phyloP scores from a whole-genome alignment of 2,113 vertebrate species.

The Ammodramus savannarum region DNA sequence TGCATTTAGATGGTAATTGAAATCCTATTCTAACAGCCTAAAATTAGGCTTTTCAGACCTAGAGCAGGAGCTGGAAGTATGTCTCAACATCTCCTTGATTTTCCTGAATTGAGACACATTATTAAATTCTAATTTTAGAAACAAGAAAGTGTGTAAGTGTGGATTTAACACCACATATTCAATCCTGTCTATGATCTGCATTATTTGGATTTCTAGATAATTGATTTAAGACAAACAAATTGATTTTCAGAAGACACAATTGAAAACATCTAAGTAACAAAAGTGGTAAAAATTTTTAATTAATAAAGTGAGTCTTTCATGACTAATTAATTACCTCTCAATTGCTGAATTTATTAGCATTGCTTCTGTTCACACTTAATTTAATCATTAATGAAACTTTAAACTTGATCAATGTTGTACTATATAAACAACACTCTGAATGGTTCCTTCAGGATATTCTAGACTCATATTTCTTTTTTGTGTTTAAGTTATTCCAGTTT shows the following conservation, averaged over 20 bases:
- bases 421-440: not conserved
- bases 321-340: not conserved
- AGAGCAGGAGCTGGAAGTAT: not conserved
- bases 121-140: constrained; percentile 8
- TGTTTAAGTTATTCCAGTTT: not conserved
- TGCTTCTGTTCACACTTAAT: not conserved
- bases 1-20: not conserved
- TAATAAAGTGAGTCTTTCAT: not conserved
- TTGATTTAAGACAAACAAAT: not conserved
- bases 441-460: not conserved
- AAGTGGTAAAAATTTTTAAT: not conserved
- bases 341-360: not conserved
- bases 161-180: not conserved
- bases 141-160: not conserved
- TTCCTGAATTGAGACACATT: not conserved
- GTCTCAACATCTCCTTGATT: not conserved
- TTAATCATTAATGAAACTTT: not conserved
- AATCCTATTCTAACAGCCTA: not conserved
- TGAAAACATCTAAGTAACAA: not conserved
- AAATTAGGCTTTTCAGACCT: not conserved
- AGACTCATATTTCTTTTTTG: not conserved
- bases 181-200: not conserved
- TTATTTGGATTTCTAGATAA: not conserved
- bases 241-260: not conserved
- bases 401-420: not conserved